phyloP scores from a whole-genome alignment of 2,113 vertebrate species.

The Daboia siamensis region DNA sequence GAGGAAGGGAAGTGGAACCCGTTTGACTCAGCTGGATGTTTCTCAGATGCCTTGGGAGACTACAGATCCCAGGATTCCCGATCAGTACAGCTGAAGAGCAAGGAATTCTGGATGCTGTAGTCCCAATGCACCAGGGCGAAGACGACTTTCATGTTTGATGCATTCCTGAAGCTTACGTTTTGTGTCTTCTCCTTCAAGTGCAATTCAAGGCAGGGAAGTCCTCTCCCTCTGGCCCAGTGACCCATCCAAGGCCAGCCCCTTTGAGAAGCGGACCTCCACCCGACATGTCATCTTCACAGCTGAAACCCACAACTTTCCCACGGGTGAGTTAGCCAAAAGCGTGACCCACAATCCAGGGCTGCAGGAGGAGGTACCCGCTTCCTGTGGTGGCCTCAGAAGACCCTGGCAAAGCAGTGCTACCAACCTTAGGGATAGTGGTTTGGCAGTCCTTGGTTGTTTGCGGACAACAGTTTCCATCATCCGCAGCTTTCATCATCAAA shows the following conservation, averaged over 20 bases:
- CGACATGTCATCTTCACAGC: slow-evolving; percentile 91
- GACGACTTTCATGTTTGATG: not conserved
- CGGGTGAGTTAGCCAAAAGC: slow-evolving; percentile 66
- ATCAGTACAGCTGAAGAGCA: not conserved
- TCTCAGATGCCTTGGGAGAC: not conserved
- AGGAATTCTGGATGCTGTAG: not conserved
- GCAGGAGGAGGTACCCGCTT: rapidly evolving
- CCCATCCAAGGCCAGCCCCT: slow-evolving; percentile 72
- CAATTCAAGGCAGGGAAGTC: slow-evolving; percentile 78
- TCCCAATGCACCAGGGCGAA: not conserved
- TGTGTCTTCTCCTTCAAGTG: slow-evolving; percentile 62
- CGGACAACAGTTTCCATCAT: not conserved
- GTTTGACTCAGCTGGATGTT: not conserved
- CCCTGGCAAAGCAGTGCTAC: not conserved
- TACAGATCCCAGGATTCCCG: not conserved
- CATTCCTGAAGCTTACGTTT: not conserved
- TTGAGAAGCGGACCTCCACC: slow-evolving; percentile 63
- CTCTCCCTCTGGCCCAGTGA: slow-evolving; percentile 74
- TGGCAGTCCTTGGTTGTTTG: not conserved
- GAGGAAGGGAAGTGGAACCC: not conserved
- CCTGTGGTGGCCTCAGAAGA: not conserved
- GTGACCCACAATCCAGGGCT: rapidly evolving
- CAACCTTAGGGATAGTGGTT: not conserved
- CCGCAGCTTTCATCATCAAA: not conserved
- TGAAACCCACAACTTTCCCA: slow-evolving; percentile 94